Evolutionary conservation across 2,797 vertebrate species (phyloP).

Genomic region (Chaetodon trifasciatus): DNA sequence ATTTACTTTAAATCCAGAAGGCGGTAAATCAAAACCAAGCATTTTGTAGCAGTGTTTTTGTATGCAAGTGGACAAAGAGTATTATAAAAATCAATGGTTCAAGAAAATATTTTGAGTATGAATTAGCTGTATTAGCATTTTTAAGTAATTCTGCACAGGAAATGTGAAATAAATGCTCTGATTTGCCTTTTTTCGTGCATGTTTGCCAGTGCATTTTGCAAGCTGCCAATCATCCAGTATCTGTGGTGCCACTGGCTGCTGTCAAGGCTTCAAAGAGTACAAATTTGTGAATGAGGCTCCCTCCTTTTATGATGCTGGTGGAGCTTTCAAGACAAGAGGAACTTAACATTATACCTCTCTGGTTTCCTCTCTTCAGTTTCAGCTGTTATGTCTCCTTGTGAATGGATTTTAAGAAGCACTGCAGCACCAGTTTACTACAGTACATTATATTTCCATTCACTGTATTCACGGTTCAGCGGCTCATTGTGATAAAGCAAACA

Average conservation of each 20-base stretch:
- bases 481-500: slow-evolving; percentile 12
- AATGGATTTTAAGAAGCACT: slow-evolving; percentile 51
- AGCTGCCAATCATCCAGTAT: slow-evolving; percentile 14
- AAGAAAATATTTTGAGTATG: neutral
- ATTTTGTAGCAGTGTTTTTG: neutral
- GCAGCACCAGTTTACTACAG: neutral
- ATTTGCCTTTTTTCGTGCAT: slow-evolving; percentile 9
- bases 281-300: slow-evolving; percentile 81
- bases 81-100: neutral
- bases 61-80: neutral
- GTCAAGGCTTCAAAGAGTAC: slow-evolving; percentile 53
- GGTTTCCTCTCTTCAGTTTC: slow-evolving; percentile 63
- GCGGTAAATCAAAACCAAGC: slow-evolving; percentile 11
- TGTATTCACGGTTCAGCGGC: slow-evolving; percentile 6
- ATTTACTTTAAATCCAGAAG: neutral
- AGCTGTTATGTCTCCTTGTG: slow-evolving; percentile 41
- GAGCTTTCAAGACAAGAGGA: slow-evolving; percentile 59
- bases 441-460: neutral
- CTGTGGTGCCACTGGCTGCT: slow-evolving; percentile 16
- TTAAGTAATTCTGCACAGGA: neutral
- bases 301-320: slow-evolving; percentile 74
- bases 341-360: slow-evolving; percentile 45
- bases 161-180: neutral
- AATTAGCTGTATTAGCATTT: slow-evolving; percentile 3
- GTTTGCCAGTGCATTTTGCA: neutral